Evolutionary conservation across 1,140 invertebrate species (phyloP), one percentile per base, ranked within the genome.

Genomic region (Grapholita molesta): DNA sequence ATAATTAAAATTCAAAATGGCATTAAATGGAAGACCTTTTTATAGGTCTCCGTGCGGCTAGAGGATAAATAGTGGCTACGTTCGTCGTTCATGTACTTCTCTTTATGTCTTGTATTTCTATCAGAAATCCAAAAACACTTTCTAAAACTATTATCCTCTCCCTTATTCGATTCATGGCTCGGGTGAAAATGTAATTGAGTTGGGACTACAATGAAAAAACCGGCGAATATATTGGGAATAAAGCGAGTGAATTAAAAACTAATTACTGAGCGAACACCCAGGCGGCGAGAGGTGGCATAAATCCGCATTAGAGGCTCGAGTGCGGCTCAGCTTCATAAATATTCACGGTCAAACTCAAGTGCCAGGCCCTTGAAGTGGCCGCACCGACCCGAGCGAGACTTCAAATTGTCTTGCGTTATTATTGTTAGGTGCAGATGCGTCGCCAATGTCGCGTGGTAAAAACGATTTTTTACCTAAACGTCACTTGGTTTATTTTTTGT

Each of bases 311-410:
- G 61, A 65, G 65, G 42, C 64, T 66, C 61, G 65, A 73, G 48
- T 70, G 68, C 65, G 68, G 71, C 70, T 76, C 66, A 61, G 57
- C 69, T 73, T 83, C 75, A 86, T 84, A 82, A 83, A 84, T 84
- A 83, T 84, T 84, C 84, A 86, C 57, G 79, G 69, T 74, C 69
- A 67, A 53, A 38, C 57, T 68, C 64, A 57, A 33, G 61, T 24
- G 48, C 72, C 71, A 68, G 73, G 64, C 68, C 78, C 55, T 48
- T 74, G 73, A 68, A 73, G 75, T 48, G 42, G 42, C 42, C n/a
- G 7, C 6, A 48, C 7, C 21, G 42, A 2, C 42, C 15, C 21
- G 42, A 48, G 42, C 7, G 18, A 7, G 15, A 9, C 42, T 48
- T 18, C 42, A 21, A 15, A 12, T 48, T 18, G 38, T 48, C 38